Evolutionary conservation across 2,888 invertebrate genomes (phyloP), one percentile per base, ranked within the genome.

Genomic region (Agrotis puta): DNA sequence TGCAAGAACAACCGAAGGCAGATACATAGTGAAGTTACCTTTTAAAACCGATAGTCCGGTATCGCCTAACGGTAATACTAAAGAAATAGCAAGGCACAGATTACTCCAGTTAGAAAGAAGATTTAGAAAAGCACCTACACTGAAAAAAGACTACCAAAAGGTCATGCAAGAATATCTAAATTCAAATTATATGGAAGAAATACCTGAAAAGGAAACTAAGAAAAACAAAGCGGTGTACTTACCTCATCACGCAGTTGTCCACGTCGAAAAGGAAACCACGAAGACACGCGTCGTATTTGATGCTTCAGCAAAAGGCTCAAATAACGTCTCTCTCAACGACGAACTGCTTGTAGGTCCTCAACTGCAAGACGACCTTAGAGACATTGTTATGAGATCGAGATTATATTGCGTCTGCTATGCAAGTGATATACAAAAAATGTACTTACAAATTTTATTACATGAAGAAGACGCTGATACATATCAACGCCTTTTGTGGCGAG

Each of bases 341-440:
- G 73, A 79, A 11, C 64, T 87, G 9, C 57, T 86, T 6, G 64
- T 75, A 0, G 87, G 87, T 22, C 84, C 87, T 14, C 59, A 62
- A 45, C 53, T 88, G 9, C 75, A 79, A 66, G 53, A 74, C 43
- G 84, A 86, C 64, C 51, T 88, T n/a, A 76, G 85, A 58, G 65
- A 73, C 22, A 67, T 88, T 1, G 50, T 88, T 22, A 79, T 86
- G 67, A 63, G 86, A 68, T 88, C 84, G 79, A 59, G 86, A 43
- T 77, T 65, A 20, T 67, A 87, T 27, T 62, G 50, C 3, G 51
- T 88, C 4, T 85, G 81, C 27, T 82, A 86, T 39, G 82, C 82
- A 0, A 68, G 81, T 14, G 87, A 87, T 48, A 81, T 88, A 7
- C 22, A 70, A 54, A 85, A 87, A 68, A 89, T 89, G 87, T 89